Percentiles rank a stretch among this genome's conserved stretches.
Evolutionary conservation across 2,888 invertebrate species (phyloP).

Genomic region (Mesorhabditis belari): DNA sequence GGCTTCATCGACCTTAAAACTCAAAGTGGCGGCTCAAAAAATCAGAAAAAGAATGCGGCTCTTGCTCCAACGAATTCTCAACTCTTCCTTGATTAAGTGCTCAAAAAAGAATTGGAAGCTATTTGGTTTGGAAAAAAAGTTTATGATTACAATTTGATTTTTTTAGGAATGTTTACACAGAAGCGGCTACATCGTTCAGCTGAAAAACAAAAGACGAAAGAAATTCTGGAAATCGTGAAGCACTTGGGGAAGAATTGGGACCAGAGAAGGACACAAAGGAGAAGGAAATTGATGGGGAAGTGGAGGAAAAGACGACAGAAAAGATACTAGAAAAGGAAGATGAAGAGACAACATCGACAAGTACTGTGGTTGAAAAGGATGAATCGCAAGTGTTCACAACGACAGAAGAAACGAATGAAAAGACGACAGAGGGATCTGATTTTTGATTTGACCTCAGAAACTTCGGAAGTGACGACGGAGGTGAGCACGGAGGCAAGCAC

Average conservation of each 20-base stretch:
- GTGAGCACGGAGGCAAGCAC: too few relatives aligned
- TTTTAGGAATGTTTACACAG: too few relatives aligned
- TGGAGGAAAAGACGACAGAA: not conserved
- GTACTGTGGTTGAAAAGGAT: not conserved
- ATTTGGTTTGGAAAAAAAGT: too few relatives aligned
- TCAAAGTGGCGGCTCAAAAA: too few relatives aligned
- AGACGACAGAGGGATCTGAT: not conserved
- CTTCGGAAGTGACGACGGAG: too few relatives aligned
- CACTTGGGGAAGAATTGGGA: not conserved
- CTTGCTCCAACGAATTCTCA: not conserved
- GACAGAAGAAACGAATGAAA: not conserved
- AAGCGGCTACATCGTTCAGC: too few relatives aligned
- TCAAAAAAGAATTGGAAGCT: not conserved
- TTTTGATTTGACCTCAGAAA: not conserved
- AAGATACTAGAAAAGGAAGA: not conserved
- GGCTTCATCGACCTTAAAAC: too few relatives aligned
- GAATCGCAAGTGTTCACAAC: not conserved
- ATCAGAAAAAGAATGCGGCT: not conserved
- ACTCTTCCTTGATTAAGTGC: not conserved
- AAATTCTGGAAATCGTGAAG: not conserved
- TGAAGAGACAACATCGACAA: not conserved
- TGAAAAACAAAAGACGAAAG: not conserved
- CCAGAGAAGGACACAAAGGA: not conserved
- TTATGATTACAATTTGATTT: too few relatives aligned
- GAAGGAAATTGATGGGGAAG: too few relatives aligned